phyloP scores from a whole-genome alignment of 1,140 invertebrate genomes.

The Pseudomyrmex flavicornis region DNA sequence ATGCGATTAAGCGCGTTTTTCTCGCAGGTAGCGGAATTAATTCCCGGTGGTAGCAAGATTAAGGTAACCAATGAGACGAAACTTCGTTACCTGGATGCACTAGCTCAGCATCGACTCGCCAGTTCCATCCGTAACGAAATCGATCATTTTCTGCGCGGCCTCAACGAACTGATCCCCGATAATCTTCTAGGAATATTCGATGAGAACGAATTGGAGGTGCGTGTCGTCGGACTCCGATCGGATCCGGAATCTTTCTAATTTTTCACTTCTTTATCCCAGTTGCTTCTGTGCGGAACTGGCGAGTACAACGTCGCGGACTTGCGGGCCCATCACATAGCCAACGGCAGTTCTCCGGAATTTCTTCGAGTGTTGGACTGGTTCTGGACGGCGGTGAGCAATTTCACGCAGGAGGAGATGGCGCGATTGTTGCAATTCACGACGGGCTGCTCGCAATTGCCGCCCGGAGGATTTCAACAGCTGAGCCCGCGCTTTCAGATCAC shows the following conservation, averaged over 20 bases:
- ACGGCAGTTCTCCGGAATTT: constrained; percentile 93
- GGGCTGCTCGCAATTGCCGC: constrained; percentile 95
- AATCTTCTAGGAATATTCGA: constrained; percentile 97
- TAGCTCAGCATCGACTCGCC: constrained; percentile 95
- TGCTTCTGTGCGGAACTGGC: constrained; percentile 96
- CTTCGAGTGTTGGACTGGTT: constrained; percentile 95
- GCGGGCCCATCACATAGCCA: constrained; percentile 94
- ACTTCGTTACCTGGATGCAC: constrained; percentile 93
- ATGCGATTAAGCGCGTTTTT: background rate
- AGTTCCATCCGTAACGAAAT: constrained; percentile 93
- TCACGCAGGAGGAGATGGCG: constrained; percentile 97
- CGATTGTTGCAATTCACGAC: constrained; percentile 97
- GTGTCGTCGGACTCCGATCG: constrained; percentile 34
- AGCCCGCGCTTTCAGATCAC: constrained; percentile 96
- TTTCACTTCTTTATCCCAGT: constrained; percentile 83
- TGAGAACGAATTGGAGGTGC: constrained; percentile 97
- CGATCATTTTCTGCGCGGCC: constrained; percentile 94
- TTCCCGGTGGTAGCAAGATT: constrained; percentile 83
- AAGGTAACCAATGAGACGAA: constrained; percentile 92
- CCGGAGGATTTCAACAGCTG: constrained; percentile 95
- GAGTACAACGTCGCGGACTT: constrained; percentile 96
- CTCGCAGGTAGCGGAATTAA: constrained; percentile 82
- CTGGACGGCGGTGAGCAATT: constrained; percentile 96
- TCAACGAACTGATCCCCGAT: constrained; percentile 96
- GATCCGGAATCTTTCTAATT: background rate